Conservation (phyloP, 2,888 invertebrate genomes). For the Drosophila recens region DNA sequence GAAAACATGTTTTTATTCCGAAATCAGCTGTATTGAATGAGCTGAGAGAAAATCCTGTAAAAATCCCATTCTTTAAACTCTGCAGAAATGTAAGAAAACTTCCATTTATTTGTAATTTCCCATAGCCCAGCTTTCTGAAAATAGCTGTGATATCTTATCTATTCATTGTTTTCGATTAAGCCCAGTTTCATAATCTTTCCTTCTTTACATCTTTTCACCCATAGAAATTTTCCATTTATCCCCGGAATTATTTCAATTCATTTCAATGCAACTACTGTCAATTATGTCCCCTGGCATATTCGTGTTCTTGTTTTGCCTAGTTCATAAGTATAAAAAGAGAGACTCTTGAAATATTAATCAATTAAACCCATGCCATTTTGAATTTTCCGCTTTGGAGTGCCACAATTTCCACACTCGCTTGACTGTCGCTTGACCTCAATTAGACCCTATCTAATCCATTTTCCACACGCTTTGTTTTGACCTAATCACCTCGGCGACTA, state of each 20-base stretch:
- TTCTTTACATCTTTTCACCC: neutral
- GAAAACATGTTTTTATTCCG: neutral
- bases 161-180: too few relatives aligned
- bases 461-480: conserved; percentile 62
- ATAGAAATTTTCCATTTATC: neutral
- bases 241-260: neutral
- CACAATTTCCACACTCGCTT: conserved; percentile 43
- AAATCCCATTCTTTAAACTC: too few relatives aligned
- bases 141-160: neutral
- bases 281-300: neutral
- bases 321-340: neutral
- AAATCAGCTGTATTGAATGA: too few relatives aligned
- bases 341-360: conserved; percentile 28
- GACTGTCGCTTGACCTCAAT: conserved; percentile 67
- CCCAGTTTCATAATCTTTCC: neutral
- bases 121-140: neutral
- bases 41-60: too few relatives aligned
- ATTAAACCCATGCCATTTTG: conserved; percentile 26
- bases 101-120: neutral
- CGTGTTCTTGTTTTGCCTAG: neutral
- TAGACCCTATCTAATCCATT: conserved; percentile 69
- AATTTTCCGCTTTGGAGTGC: conserved; percentile 18
- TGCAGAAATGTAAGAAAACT: too few relatives aligned
- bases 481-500: conserved; percentile 64
- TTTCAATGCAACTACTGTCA: neutral